Percentiles rank a stretch among this genome's conserved stretches.
phyloP scores from a whole-genome alignment of 1,140 invertebrate genomes.

The Drosophila micromelanica region DNA sequence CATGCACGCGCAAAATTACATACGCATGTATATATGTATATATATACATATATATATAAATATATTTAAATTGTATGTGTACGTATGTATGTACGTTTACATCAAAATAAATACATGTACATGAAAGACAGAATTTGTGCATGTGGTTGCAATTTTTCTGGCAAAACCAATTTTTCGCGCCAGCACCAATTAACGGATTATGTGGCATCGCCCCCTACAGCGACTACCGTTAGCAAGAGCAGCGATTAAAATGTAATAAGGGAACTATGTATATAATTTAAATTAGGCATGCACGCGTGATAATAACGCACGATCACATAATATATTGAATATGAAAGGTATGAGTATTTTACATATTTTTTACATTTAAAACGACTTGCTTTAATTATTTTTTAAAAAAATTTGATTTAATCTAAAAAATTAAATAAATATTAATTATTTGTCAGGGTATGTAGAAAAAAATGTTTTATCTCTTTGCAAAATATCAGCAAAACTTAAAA shows the following conservation, averaged over 20 bases:
- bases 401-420: too few relatives aligned
- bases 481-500: too few relatives aligned
- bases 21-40: not conserved
- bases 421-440: too few relatives aligned
- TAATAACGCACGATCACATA: not conserved
- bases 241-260: conserved; percentile 9
- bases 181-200: conserved; percentile 42
- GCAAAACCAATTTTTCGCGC: conserved; percentile 40
- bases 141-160: conserved; percentile 14
- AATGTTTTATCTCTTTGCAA: too few relatives aligned
- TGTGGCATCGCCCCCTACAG: conserved; percentile 9
- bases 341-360: too few relatives aligned
- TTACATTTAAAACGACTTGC: too few relatives aligned
- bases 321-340: not conserved
- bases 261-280: conserved; percentile 3
- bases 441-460: too few relatives aligned
- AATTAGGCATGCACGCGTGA: not conserved
- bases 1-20: conserved; percentile 38
- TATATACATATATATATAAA: not conserved
- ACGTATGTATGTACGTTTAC: conserved; percentile 3
- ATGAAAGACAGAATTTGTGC: conserved; percentile 3
- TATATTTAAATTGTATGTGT: not conserved
- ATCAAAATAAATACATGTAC: conserved; percentile 38
- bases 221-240: conserved; percentile 29
- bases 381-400: too few relatives aligned